These are phyloP conservation scores for Ruditapes philippinarum DNA, from an alignment of 1,140 invertebrate genomes.

Conservation along the genomic window DNA sequence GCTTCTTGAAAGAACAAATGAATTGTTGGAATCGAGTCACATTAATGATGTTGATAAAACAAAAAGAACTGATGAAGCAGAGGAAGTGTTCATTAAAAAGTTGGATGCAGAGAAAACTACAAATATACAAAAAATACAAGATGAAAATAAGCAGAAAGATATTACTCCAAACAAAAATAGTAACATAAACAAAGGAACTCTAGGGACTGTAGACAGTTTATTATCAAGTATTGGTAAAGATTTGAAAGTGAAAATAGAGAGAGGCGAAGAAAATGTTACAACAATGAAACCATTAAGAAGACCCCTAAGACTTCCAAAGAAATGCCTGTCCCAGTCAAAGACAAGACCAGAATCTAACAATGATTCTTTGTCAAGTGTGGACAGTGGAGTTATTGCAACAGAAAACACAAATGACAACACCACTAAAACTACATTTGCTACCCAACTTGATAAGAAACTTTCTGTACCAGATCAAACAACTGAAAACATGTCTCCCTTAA, in stretches of 20 bases:
- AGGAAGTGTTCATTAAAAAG: neutral
- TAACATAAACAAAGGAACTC: too few species aligned
- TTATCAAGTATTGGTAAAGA: neutral
- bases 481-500: neutral
- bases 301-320: neutral
- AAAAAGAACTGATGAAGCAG: neutral
- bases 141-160: too few species aligned
- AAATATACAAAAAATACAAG: neutral
- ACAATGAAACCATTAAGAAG: slow-evolving; percentile 22
- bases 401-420: neutral
- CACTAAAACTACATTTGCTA: too few species aligned
- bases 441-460: too few species aligned
- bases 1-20: neutral
- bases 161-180: too few species aligned
- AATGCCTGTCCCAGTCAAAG: neutral
- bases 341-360: neutral
- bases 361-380: neutral
- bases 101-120: neutral
- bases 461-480: too few species aligned
- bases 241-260: slow-evolving; percentile 12
- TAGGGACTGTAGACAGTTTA: too few species aligned
- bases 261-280: neutral
- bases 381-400: neutral
- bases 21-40: neutral
- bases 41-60: neutral